These are phyloP conservation scores for Rhadinocentrus ornatus DNA, from an alignment of 2,797 vertebrate species.

Conservation along the genomic window DNA sequence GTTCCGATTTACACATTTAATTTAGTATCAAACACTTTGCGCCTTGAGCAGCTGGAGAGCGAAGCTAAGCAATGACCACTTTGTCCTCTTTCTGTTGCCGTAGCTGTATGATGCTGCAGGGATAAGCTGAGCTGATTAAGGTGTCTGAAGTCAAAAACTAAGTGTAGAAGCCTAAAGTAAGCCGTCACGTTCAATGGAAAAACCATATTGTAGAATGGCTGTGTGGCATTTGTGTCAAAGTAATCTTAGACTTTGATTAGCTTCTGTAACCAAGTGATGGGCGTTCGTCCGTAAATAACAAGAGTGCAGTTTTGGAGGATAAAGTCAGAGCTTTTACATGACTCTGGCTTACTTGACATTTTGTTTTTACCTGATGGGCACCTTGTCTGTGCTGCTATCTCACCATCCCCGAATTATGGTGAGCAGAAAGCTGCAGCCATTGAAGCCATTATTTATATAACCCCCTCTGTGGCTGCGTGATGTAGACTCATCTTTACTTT, in stretches of 20 bases:
- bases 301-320: conserved; percentile 31
- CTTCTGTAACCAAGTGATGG: not conserved
- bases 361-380: conserved; percentile 41
- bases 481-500: conserved; percentile 27
- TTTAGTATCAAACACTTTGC: conserved; percentile 5
- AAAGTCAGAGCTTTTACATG: conserved; percentile 18
- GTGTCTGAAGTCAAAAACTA: not conserved
- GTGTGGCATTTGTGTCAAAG: not conserved
- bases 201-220: not conserved
- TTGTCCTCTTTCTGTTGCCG: conserved; percentile 12
- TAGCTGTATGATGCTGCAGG: not conserved
- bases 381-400: conserved; percentile 46
- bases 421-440: conserved; percentile 41
- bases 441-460: conserved; percentile 60
- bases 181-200: too few species aligned
- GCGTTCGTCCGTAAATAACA: not conserved
- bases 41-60: not conserved
- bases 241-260: not conserved
- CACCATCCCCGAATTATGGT: conserved; percentile 55
- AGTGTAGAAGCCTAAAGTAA: not conserved
- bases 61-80: not conserved
- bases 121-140: not conserved
- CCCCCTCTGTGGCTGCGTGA: conserved; percentile 40
- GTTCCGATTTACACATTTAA: conserved; percentile 1
- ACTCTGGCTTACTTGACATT: conserved; percentile 48